Percentiles rank a stretch among this genome's conserved stretches.
These are phyloP conservation scores for Parazoanthus swiftii DNA, from an alignment of 92 coral and sea anemone species.

Conservation along the genomic window DNA sequence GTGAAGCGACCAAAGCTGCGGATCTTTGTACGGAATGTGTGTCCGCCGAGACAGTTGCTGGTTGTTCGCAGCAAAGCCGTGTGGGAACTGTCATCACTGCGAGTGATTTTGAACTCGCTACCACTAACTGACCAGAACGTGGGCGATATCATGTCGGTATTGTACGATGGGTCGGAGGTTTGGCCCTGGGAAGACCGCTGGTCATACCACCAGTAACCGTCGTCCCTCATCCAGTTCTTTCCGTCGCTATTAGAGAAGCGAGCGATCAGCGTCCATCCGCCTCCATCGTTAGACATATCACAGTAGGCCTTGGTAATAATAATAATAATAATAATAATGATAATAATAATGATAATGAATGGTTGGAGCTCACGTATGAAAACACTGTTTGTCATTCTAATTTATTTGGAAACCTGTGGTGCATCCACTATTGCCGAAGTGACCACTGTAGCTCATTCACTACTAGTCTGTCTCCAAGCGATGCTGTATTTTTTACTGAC, in stretches of 20 bases:
- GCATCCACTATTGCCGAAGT: no score
- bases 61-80: slow-evolving; percentile 59
- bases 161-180: slow-evolving; percentile 52
- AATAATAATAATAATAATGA: no score
- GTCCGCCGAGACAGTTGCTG: slow-evolving; percentile 56
- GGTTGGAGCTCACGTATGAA: no score
- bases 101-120: slow-evolving; percentile 58
- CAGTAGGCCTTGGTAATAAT: slow-evolving; percentile 47
- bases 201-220: slow-evolving; percentile 77
- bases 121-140: slow-evolving; percentile 68
- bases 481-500: no score
- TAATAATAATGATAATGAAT: no score
- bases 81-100: slow-evolving; percentile 65
- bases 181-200: slow-evolving; percentile 51
- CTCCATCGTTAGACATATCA: slow-evolving; percentile 45
- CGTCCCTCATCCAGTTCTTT: slow-evolving; percentile 63
- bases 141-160: slow-evolving; percentile 76
- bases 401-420: no score
- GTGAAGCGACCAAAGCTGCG: slow-evolving; percentile 63
- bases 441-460: no score
- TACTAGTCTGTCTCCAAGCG: no score
- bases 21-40: slow-evolving; percentile 58
- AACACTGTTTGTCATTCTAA: no score
- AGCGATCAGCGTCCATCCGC: slow-evolving; percentile 74
- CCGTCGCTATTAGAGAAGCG: slow-evolving; percentile 73